Evolutionary conservation across 2,888 invertebrate genomes (phyloP).

Genomic region (Drosophila emarginata): DNA sequence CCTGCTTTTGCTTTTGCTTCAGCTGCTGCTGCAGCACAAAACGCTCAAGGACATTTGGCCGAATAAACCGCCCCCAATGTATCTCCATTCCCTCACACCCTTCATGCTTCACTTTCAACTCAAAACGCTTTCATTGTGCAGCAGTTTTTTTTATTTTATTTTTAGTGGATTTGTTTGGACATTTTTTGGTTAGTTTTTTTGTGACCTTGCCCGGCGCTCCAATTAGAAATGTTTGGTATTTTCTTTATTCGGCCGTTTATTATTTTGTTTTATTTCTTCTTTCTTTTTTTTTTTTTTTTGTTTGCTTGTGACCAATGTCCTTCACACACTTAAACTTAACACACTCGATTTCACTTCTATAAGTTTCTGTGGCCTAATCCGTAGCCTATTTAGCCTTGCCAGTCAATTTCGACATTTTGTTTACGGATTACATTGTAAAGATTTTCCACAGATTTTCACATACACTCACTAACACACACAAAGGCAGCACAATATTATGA

Average conservation of each 20-base stretch:
- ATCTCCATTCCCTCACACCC: not conserved
- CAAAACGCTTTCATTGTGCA: slow-evolving; percentile 61
- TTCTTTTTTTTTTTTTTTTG: not conserved
- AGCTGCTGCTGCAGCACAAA: slow-evolving; percentile 60
- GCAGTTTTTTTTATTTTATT: slow-evolving; percentile 37
- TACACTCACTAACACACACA: not conserved
- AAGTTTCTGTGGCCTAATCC: slow-evolving; percentile 59
- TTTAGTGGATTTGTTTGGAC: slow-evolving; percentile 59
- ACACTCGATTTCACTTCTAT: slow-evolving; percentile 70
- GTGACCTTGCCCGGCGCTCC: slow-evolving; percentile 53
- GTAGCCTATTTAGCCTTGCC: slow-evolving; percentile 14
- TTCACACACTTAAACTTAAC: slow-evolving; percentile 58
- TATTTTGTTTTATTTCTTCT: not conserved
- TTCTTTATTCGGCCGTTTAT: not conserved
- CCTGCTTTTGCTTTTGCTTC: slow-evolving; percentile 26
- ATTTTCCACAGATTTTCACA: slow-evolving; percentile 5
- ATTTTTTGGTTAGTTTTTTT: slow-evolving; percentile 44
- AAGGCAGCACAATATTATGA: not conserved
- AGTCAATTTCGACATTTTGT: slow-evolving; percentile 28
- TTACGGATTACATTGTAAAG: slow-evolving; percentile 34
- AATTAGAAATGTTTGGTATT: slow-evolving; percentile 55
- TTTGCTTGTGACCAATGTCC: slow-evolving; percentile 1
- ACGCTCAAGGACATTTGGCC: slow-evolving; percentile 76
- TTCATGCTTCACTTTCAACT: slow-evolving; percentile 27
- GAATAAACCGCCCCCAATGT: slow-evolving; percentile 26